These are phyloP conservation scores for Acleris emargana DNA, from an alignment of 2,888 invertebrate species.

Conservation along the genomic window DNA sequence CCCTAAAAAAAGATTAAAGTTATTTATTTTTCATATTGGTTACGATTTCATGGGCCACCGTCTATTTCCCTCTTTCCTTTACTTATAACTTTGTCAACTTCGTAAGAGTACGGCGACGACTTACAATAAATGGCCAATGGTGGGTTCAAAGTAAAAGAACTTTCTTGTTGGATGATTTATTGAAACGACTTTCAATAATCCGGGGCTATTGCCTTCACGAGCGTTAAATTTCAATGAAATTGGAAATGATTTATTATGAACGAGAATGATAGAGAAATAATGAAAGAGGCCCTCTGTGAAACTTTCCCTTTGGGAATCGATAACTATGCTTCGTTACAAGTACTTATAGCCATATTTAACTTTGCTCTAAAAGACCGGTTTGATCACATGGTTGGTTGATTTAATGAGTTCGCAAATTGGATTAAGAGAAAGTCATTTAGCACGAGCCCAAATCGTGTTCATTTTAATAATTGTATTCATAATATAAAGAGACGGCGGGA, in stretches of 20 bases:
- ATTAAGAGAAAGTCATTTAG: background rate
- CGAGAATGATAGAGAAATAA: conserved; percentile 41
- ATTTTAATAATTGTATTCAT: conserved; percentile 6
- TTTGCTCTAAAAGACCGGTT: background rate
- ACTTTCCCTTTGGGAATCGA: conserved; percentile 34
- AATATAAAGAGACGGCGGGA: background rate
- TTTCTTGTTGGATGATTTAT: conserved; percentile 54
- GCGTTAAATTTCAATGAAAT: conserved; percentile 54
- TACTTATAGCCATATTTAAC: conserved; percentile 8
- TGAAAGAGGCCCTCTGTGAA: conserved; percentile 41
- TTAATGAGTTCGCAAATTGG: background rate
- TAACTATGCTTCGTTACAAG: conserved; percentile 21
- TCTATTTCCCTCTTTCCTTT: background rate
- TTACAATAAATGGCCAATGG: conserved; percentile 37
- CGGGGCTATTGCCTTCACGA: conserved; percentile 45
- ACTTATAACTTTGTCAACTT: conserved; percentile 24
- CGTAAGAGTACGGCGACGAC: conserved; percentile 11
- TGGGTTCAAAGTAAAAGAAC: conserved; percentile 38
- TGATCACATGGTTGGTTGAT: background rate
- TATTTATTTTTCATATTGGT: no score
- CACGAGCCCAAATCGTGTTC: background rate
- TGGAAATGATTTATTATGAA: conserved; percentile 47
- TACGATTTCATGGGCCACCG: no score
- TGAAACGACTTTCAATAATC: conserved; percentile 45
- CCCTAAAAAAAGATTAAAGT: no score